A percentile compares a stretch with the other conserved stretches of the same genome.
These are phyloP conservation scores for Cebidichthys violaceus DNA, from an alignment of 2,113 vertebrate genomes.

Conservation along the genomic window DNA sequence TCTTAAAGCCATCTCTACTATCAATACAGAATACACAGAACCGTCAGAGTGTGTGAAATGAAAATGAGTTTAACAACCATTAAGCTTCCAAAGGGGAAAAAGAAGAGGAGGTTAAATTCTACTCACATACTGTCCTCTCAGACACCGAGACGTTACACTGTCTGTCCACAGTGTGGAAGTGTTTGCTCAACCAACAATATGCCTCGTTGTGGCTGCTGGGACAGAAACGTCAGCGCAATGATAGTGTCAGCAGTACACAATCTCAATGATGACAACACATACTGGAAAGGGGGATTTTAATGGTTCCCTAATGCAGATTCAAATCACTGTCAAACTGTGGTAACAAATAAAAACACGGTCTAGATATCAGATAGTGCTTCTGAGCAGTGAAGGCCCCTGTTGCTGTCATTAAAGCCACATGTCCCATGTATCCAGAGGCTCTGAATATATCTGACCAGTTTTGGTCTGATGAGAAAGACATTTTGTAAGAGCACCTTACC, in stretches of 20 bases:
- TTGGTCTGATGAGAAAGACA: not conserved
- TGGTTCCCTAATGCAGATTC: not conserved
- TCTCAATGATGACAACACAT: not conserved
- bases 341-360: not conserved
- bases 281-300: not conserved
- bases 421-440: not conserved
- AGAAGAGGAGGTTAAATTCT: not conserved
- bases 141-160: not conserved
- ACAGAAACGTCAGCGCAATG: not conserved
- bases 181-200: conserved; percentile 22
- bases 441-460: not conserved
- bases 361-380: not conserved
- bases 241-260: not conserved
- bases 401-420: not conserved
- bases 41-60: not conserved
- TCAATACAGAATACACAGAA: no score
- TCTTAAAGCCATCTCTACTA: not conserved
- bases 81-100: not conserved
- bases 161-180: conserved; percentile 69
- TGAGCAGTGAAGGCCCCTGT: not conserved
- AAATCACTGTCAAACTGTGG: not conserved
- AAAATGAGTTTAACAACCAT: not conserved
- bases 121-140: not conserved
- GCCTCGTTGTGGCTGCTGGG: not conserved
- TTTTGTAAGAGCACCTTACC: not conserved